phyloP scores from a whole-genome alignment of 2,113 vertebrate genomes.

The Muntiacus reevesi region DNA sequence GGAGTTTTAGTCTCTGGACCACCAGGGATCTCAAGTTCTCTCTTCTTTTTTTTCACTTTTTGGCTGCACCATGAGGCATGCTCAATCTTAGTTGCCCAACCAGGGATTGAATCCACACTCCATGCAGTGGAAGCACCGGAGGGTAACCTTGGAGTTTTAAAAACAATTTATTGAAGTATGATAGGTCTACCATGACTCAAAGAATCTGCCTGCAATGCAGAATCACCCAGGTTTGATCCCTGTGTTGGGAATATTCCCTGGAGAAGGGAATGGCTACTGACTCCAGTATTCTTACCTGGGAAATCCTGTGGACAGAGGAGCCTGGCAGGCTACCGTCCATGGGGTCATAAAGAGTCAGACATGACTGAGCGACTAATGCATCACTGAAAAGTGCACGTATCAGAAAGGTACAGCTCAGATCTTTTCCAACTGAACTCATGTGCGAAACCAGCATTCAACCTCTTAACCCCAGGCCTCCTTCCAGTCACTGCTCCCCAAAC shows the following conservation, averaged over 20 bases:
- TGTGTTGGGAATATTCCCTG: not conserved
- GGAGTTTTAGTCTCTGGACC: not conserved
- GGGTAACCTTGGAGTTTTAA: not conserved
- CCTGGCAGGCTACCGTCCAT: not conserved
- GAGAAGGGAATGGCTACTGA: not conserved
- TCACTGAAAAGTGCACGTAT: not conserved
- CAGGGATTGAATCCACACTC: not conserved
- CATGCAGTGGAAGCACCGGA: not conserved
- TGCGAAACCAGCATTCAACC: not conserved
- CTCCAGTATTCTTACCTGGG: not conserved
- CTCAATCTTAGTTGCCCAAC: not conserved
- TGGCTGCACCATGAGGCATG: not conserved
- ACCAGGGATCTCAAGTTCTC: not conserved
- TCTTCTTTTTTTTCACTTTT: not conserved
- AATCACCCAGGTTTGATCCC: not conserved
- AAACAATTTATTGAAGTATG: not conserved
- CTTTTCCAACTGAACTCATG: not conserved
- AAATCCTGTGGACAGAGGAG: not conserved
- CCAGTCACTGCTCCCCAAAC: not conserved
- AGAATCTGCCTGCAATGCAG: not conserved
- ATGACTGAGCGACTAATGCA: not conserved
- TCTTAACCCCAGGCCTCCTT: not conserved
- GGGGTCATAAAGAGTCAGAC: not conserved
- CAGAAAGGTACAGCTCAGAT: not conserved
- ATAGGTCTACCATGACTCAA: not conserved